Conservation (phyloP, 2,888 invertebrate species). For the Caenorhabditis sulstoni region DNA sequence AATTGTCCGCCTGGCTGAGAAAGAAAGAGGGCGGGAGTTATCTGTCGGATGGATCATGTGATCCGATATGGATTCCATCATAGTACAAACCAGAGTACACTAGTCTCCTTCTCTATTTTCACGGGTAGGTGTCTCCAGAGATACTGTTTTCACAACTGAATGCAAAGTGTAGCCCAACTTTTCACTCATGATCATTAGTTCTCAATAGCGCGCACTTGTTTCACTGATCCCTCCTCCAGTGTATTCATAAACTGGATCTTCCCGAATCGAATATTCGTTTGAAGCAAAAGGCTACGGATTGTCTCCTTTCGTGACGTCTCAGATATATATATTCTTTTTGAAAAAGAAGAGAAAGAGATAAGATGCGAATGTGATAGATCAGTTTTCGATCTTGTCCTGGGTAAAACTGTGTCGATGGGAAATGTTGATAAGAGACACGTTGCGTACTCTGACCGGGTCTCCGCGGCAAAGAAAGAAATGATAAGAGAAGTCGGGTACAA, state of each 20-base stretch:
- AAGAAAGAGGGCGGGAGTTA: conserved; percentile 12
- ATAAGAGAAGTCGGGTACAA: conserved; percentile 9
- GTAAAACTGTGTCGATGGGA: conserved; percentile 9
- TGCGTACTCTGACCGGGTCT: conserved; percentile 22
- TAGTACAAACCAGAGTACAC: too few species aligned
- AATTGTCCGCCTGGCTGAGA: too few species aligned
- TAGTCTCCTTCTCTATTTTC: too few species aligned
- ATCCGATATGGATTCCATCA: conserved; percentile 36
- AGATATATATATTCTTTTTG: conserved; percentile 26
- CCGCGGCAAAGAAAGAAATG: background rate
- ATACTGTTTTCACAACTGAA: too few species aligned
- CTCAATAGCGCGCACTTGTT: too few species aligned
- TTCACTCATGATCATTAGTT: too few species aligned
- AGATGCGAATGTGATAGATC: conserved; percentile 51
- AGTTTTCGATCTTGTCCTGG: conserved; percentile 43
- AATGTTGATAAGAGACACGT: conserved; percentile 34
- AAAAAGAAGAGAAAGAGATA: conserved; percentile 9
- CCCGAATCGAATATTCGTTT: too few species aligned
- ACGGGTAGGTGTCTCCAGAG: too few species aligned
- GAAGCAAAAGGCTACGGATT: background rate
- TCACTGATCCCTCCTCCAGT: too few species aligned
- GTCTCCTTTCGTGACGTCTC: conserved; percentile 12
- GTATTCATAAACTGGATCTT: too few species aligned
- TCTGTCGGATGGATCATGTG: conserved; percentile 39
- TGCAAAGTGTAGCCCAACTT: too few species aligned